Conservation (phyloP, 1,140 invertebrate species). For the Orius laevigatus region DNA sequence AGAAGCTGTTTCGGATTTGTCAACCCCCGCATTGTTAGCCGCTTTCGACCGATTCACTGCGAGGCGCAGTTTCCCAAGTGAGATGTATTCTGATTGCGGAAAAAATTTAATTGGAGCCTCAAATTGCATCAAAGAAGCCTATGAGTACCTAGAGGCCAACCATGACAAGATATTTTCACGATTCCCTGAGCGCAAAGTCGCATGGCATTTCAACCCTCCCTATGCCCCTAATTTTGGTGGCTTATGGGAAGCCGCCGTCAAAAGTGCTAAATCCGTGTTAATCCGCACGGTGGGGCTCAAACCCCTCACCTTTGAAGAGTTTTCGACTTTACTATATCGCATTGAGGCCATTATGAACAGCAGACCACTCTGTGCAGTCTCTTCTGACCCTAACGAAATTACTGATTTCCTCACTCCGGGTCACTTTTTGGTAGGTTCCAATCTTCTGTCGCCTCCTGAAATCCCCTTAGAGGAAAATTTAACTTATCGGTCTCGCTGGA, state of each 20-base stretch:
- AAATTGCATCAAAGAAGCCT: constrained; percentile 9
- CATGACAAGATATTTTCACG: background rate
- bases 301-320: constrained; percentile 14
- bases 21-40: constrained; percentile 26
- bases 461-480: constrained; percentile 17
- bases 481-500: constrained; percentile 18
- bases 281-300: constrained; percentile 13
- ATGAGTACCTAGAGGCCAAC: background rate
- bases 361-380: constrained; percentile 18
- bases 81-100: constrained; percentile 26
- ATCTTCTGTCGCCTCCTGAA: constrained; percentile 17
- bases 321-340: constrained; percentile 9
- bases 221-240: constrained; percentile 24
- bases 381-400: constrained; percentile 14
- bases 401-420: constrained; percentile 18
- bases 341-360: constrained; percentile 22
- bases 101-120: constrained; percentile 26
- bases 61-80: constrained; percentile 23
- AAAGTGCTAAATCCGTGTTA: constrained; percentile 22
- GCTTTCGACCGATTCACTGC: constrained; percentile 26
- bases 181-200: background rate
- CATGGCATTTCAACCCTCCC: constrained; percentile 25
- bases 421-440: constrained; percentile 22
- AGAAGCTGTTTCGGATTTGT: constrained; percentile 26
- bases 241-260: constrained; percentile 24